Evolutionary conservation across 2,888 invertebrate genomes (phyloP).

Genomic region (Neoitamus cyanurus): DNA sequence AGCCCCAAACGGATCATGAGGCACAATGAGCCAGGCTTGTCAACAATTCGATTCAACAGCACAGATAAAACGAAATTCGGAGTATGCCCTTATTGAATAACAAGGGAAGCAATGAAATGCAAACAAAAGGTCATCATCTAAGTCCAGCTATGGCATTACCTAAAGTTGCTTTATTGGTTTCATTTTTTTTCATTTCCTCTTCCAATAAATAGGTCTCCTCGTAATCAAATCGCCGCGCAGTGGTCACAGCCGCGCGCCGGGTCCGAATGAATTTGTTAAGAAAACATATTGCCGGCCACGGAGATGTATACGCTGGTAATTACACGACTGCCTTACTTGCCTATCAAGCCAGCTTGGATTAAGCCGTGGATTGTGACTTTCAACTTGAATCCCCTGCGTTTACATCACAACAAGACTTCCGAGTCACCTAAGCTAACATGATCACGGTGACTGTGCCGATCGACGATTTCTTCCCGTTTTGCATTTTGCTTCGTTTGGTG

Average conservation of each 20-base stretch:
- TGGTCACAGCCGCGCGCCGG: neutral
- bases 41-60: neutral
- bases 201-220: neutral
- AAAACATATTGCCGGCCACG: neutral
- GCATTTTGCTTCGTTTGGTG: neutral
- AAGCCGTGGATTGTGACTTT: constrained; percentile 3
- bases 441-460: constrained; percentile 10
- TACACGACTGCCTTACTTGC: neutral
- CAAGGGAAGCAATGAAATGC: constrained; percentile 29
- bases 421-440: constrained; percentile 37
- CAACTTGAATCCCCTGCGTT: constrained; percentile 13
- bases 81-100: constrained; percentile 19
- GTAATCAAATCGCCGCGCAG: neutral
- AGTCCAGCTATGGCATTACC: neutral
- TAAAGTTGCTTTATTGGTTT: neutral
- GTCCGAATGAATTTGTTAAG: neutral
- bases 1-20: neutral
- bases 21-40: neutral
- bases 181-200: neutral
- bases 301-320: constrained; percentile 14
- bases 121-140: constrained; percentile 25
- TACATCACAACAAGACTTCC: constrained; percentile 43
- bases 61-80: neutral
- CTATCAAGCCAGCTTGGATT: neutral
- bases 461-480: neutral